Percentiles rank a stretch among this genome's conserved stretches.
Conservation (phyloP, 2,113 vertebrate species). For the Istiophorus platypterus region DNA sequence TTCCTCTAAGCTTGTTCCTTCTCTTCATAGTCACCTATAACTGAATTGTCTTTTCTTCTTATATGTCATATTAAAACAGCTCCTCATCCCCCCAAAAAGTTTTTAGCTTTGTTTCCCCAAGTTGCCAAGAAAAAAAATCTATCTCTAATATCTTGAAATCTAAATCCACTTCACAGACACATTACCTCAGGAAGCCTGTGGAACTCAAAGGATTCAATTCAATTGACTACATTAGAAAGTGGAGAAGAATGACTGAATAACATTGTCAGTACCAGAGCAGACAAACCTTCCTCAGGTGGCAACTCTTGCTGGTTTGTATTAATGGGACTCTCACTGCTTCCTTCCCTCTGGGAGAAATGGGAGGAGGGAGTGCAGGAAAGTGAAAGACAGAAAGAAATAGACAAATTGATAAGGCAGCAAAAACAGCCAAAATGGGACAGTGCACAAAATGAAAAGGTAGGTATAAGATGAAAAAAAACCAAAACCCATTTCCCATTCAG, state of each 20-base stretch:
- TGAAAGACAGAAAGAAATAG: slow-evolving; percentile 10
- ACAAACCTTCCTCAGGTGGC: slow-evolving; percentile 58
- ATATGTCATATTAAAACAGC: slow-evolving; percentile 42
- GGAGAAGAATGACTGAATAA: slow-evolving; percentile 53
- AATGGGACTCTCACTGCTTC: slow-evolving; percentile 52
- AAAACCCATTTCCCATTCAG: slow-evolving; percentile 75
- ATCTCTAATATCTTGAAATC: slow-evolving; percentile 51
- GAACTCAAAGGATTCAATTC: slow-evolving; percentile 46
- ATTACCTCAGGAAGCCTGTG: slow-evolving; percentile 37
- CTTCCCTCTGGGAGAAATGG: slow-evolving; percentile 37
- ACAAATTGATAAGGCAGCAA: slow-evolving; percentile 38
- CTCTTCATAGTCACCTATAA: slow-evolving; percentile 40
- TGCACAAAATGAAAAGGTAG: slow-evolving; percentile 41
- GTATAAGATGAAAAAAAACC: slow-evolving; percentile 5
- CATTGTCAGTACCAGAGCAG: slow-evolving; percentile 44
- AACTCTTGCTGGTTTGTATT: slow-evolving; percentile 58
- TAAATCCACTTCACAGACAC: slow-evolving; percentile 44
- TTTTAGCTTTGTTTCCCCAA: slow-evolving; percentile 44
- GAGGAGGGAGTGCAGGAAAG: background rate
- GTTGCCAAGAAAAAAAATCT: slow-evolving; percentile 30
- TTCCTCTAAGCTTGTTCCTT: background rate
- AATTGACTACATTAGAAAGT: slow-evolving; percentile 46
- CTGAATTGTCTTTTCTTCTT: slow-evolving; percentile 56
- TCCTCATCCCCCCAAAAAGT: slow-evolving; percentile 16
- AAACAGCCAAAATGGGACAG: slow-evolving; percentile 34